Evolutionary conservation across 1,140 invertebrate species (phyloP), one percentile per base, ranked within the genome.

Genomic region (Drosophila tsacasi): DNA sequence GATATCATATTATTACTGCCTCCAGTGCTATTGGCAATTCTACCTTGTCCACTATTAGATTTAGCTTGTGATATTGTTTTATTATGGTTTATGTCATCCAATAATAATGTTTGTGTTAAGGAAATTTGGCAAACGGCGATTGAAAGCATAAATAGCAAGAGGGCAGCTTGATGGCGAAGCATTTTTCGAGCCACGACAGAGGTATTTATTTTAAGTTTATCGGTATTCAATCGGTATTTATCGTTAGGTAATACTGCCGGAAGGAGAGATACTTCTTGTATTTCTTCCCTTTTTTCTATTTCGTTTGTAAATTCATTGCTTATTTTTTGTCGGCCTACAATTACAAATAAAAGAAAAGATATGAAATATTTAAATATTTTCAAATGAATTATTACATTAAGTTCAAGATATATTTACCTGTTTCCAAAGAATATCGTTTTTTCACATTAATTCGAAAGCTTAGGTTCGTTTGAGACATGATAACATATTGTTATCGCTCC

Each of bases 51-150:
- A 23, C 58, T 54, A 35, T 59, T 50, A 8, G 52, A 66, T 17
- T 74, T 80, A 13, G 46, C 49, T 19, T 65, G 58, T 6, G 35
- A 62, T 63, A 21, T 64, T 7, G 69, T 71, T 55, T 3, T 79
- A 19, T 63, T 83, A 9, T 32, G 62, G 47, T 52, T 35, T n/a
- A 52, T 52, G 17, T 66, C 47, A 35, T 86, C 80, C 8, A 91
- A 40, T 19, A 81, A 52, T 57, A 83, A 49, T 4, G 79, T 39
- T 25, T 83, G 71, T 21, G 81, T 30, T 42, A 72, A 52, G 47
- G 65, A 58, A 55, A 83, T 77, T 21, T 87, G 46, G 23, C 65
- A 67, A 52, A 62, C 55, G 4, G 47, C 68, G n/a, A 83, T 46
- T 7, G 83, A 30, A 21, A 78, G 39, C 25, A 77, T 19, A 52